Evolutionary conservation across 2,888 invertebrate species (phyloP).

Genomic region (Labia minor): DNA sequence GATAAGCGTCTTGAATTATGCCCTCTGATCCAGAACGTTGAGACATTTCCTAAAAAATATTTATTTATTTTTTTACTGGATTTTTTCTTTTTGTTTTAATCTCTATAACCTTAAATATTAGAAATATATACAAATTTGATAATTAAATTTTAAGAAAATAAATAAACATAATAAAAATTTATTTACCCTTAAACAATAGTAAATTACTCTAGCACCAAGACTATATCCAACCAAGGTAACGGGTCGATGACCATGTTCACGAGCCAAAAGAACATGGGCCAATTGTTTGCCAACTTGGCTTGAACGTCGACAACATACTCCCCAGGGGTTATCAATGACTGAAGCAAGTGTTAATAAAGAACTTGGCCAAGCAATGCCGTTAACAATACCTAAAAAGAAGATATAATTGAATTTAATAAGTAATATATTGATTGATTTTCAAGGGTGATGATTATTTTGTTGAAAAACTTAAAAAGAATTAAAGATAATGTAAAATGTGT

Average conservation of each 20-base stretch:
- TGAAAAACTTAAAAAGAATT: no score
- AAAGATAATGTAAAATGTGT: no score
- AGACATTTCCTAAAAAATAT: slow-evolving; percentile 37
- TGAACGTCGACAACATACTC: slow-evolving; percentile 49
- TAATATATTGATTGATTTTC: no score
- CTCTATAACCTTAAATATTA: no score
- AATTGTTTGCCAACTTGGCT: slow-evolving; percentile 50
- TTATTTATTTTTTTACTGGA: slow-evolving; percentile 21
- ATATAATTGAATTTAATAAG: background rate
- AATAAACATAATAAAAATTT: no score
- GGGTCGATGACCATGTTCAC: slow-evolving; percentile 52
- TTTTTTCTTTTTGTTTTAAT: no score
- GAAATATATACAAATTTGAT: no score
- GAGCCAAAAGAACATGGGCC: slow-evolving; percentile 49
- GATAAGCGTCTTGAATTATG: slow-evolving; percentile 51
- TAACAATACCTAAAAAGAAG: slow-evolving; percentile 45
- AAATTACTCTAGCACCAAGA: slow-evolving; percentile 56
- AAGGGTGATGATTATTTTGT: no score
- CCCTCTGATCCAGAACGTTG: slow-evolving; percentile 43
- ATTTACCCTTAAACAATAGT: slow-evolving; percentile 47
- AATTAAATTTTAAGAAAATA: no score
- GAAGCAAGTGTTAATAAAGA: slow-evolving; percentile 46
- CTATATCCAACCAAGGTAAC: slow-evolving; percentile 54
- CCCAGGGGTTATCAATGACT: slow-evolving; percentile 56
- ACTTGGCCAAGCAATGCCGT: slow-evolving; percentile 54